Base-by-base conservation (phyloP, 2,113 vertebrate genomes). In the Elephantulus edwardii region DNA sequence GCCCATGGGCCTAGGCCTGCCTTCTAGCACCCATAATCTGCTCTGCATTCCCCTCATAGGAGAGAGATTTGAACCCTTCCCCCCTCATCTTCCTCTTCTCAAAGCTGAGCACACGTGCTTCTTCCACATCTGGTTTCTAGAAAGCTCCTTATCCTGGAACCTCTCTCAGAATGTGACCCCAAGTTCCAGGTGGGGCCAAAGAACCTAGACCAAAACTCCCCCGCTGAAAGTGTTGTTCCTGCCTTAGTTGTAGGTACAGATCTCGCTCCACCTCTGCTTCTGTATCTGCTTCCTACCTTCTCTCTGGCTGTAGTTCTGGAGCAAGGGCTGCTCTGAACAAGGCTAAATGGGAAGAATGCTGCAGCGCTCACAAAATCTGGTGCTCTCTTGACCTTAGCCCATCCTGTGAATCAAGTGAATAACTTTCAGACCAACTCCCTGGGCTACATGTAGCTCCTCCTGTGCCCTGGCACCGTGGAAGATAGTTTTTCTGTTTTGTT, bases 101-200 rank as follows among this genome's bases (percentile, higher is more conserved):
- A 28, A 30, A 46, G 28, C 42, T 38, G 40, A 78, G 8, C 17
- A 22, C 24, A n/a, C 42, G 26, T 5, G 30, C 71, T 48, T 38
- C 68, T 62, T 48, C 40, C 56, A 8, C 3, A 16, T 0, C 2
- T 60, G 46, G 24, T 48, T 93, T 89, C 80, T 52, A 56, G 80
- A 62, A 30, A 54, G 26, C 14, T 54, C 20, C 66, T 60, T 22
- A 0, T 74, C 56, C 48, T 68, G 35, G 30, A 33, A 33, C 58
- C 58, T 30, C 30, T 62, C 56, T 83, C 54, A 11, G 24, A 76
- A 40, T 77, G 50, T 68, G 62, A 48, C 26, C 14, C 28, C 48
- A 72, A 92, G 80, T 56, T 93, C 35, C 77, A 70, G 17, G 52
- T 30, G 42, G 60, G 24, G 33, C 77, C 48, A 11, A 42, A 83